Conservation (phyloP, 1,140 invertebrate genomes). For the Lepidurus couesii region DNA sequence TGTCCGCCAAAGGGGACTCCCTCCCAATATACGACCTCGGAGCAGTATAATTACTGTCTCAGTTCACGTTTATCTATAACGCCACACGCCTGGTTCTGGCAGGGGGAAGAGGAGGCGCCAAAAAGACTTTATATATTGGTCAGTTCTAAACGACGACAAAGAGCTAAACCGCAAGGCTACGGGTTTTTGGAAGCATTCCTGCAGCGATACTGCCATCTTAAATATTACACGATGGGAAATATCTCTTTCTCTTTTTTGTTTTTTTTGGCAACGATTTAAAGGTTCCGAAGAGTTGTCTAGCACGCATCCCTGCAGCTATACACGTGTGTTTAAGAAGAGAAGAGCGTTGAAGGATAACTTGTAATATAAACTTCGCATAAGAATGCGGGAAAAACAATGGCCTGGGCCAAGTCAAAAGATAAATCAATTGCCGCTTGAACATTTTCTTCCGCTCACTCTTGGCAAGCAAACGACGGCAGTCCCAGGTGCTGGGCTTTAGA, state of each 20-base stretch:
- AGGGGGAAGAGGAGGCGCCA: background rate
- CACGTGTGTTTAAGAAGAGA: conserved; percentile 10
- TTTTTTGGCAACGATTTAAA: background rate
- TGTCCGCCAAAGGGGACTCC: conserved; percentile 13
- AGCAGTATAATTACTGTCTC: conserved; percentile 5
- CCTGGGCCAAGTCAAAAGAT: background rate
- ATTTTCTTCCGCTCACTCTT: background rate
- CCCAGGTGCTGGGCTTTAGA: background rate
- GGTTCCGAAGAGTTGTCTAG: background rate
- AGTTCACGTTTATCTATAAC: background rate
- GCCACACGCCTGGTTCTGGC: background rate
- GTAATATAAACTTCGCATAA: background rate
- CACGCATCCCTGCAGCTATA: conserved; percentile 3
- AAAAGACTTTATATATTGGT: background rate
- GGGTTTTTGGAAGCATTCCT: background rate
- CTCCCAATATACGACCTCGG: background rate
- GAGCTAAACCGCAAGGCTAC: conserved; percentile 9
- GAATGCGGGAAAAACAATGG: conserved; percentile 11
- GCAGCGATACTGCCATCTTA: conserved; percentile 4
- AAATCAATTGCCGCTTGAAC: conserved; percentile 2
- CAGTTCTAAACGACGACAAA: background rate
- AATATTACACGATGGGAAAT: background rate
- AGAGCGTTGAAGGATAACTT: background rate
- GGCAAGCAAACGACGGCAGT: background rate
- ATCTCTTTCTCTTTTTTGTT: background rate